These are phyloP conservation scores for Meles meles DNA, from an alignment of 2,113 vertebrate genomes.

Conservation along the genomic window DNA sequence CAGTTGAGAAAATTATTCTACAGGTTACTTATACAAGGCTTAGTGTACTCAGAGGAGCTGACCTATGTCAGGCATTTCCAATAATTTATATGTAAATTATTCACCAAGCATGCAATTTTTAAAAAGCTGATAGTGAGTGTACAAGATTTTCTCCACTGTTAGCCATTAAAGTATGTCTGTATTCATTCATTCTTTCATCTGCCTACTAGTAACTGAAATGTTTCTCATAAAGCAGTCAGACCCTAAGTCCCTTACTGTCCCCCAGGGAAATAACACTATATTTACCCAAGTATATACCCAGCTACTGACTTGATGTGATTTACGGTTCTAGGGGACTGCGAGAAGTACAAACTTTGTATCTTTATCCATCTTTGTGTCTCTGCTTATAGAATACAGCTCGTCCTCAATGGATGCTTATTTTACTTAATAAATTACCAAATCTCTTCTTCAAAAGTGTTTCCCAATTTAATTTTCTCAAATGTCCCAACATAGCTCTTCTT, in stretches of 20 bases:
- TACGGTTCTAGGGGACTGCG: background rate
- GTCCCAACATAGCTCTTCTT: background rate
- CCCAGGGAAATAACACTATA: background rate
- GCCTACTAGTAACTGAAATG: background rate
- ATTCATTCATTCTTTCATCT: background rate
- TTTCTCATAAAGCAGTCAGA: background rate
- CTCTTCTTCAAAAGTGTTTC: background rate
- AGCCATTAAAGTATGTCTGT: background rate
- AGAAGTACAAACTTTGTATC: background rate
- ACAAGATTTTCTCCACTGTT: background rate
- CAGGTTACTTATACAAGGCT: background rate
- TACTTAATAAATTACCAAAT: background rate
- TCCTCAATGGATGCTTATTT: background rate
- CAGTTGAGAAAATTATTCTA: background rate
- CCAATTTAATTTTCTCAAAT: background rate
- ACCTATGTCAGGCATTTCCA: background rate
- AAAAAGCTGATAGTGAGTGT: background rate
- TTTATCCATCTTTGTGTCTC: background rate
- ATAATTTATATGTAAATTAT: constrained; percentile 1
- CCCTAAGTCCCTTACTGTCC: background rate
- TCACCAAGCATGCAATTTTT: background rate
- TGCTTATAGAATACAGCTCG: background rate
- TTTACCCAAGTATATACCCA: background rate
- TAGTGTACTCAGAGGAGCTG: background rate
- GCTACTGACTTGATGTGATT: background rate